Evolutionary conservation across 2,797 vertebrate species (phyloP).

Genomic region (Sebastes hubbsi): DNA sequence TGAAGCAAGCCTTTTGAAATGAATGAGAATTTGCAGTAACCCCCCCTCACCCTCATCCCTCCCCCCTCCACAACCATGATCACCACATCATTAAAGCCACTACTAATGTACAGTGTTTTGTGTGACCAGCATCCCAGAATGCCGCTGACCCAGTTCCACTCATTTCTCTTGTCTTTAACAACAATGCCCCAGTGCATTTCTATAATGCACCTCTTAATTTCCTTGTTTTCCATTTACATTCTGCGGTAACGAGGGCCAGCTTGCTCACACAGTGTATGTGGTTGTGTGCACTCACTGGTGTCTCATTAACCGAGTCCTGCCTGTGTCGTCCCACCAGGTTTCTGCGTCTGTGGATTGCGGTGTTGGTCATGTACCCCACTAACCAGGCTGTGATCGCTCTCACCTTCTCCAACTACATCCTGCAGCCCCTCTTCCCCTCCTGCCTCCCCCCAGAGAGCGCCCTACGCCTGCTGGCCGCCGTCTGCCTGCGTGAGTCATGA

Average conservation of each 20-base stretch:
- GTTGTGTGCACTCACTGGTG: not conserved
- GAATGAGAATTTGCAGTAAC: not conserved
- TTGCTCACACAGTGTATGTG: not conserved
- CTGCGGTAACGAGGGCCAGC: not conserved
- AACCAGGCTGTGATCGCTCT: slow-evolving; percentile 89
- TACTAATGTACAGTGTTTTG: not conserved
- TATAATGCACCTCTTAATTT: slow-evolving; percentile 9
- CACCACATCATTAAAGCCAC: not conserved
- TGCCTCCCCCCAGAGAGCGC: slow-evolving; percentile 83
- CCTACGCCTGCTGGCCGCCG: slow-evolving; percentile 82
- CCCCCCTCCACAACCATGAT: not conserved
- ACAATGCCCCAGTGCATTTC: slow-evolving; percentile 14
- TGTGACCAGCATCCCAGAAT: slow-evolving; percentile 8
- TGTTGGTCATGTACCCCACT: slow-evolving; percentile 89
- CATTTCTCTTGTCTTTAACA: slow-evolving; percentile 7
- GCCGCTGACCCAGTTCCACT: slow-evolving; percentile 45
- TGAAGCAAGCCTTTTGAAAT: not conserved
- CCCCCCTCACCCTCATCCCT: not conserved
- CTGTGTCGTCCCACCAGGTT: slow-evolving; percentile 76
- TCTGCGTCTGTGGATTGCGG: slow-evolving; percentile 86
- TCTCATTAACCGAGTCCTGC: not conserved
- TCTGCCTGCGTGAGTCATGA: slow-evolving; percentile 86
- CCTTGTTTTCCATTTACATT: slow-evolving; percentile 1
- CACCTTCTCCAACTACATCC: slow-evolving; percentile 88
- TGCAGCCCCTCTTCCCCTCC: slow-evolving; percentile 86